These are phyloP conservation scores for Drosophila fungiperda DNA, from an alignment of 2,888 invertebrate species.

Conservation along the genomic window DNA sequence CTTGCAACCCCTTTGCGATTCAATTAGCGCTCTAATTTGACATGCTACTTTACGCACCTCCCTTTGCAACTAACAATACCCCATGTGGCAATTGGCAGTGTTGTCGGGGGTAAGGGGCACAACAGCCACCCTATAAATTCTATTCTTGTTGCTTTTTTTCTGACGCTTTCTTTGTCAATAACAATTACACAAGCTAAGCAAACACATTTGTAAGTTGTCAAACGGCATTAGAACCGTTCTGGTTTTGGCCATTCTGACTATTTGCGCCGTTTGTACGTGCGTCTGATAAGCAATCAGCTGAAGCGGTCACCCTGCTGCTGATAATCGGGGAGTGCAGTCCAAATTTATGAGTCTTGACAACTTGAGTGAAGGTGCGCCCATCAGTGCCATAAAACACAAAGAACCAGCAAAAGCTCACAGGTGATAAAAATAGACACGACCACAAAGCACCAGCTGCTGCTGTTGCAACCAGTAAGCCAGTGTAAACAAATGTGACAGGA, in stretches of 20 bases:
- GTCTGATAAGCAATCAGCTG: conserved; percentile 44
- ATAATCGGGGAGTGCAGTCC: conserved; percentile 43
- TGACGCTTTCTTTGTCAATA: conserved; percentile 46
- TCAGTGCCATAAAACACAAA: conserved; percentile 48
- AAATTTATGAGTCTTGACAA: conserved; percentile 64
- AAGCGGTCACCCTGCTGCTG: conserved; percentile 3
- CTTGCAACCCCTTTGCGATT: conserved; percentile 46
- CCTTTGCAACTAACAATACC: neutral
- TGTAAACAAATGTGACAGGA: conserved; percentile 52
- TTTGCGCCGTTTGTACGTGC: conserved; percentile 20
- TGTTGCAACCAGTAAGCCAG: conserved; percentile 5
- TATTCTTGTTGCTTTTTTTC: neutral
- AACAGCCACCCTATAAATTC: neutral
- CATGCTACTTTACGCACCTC: conserved; percentile 58
- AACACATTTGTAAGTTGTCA: conserved; percentile 69
- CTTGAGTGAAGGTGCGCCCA: conserved; percentile 43
- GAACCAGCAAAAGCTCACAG: conserved; percentile 42
- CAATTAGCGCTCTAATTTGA: conserved; percentile 68
- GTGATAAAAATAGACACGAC: conserved; percentile 49
- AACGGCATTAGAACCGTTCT: conserved; percentile 61
- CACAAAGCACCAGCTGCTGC: conserved; percentile 16
- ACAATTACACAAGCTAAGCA: conserved; percentile 62
- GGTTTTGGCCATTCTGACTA: conserved; percentile 9
- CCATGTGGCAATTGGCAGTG: conserved; percentile 4
- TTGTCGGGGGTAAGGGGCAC: neutral